Percentiles rank a stretch among this genome's conserved stretches.
These are phyloP conservation scores for Melieria omissa DNA, from an alignment of 2,888 invertebrate genomes.

Conservation along the genomic window DNA sequence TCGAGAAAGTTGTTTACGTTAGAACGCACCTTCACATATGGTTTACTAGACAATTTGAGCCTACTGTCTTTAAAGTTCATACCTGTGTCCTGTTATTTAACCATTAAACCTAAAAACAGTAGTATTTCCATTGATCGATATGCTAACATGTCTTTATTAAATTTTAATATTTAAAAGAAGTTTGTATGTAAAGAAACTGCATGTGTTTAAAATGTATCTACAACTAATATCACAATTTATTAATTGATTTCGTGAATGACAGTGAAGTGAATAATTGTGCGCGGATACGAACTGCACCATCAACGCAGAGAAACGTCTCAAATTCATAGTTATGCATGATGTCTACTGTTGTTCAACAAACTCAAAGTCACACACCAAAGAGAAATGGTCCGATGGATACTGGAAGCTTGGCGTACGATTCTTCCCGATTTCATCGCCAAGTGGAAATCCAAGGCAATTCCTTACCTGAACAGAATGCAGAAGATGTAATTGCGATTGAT, in stretches of 20 bases:
- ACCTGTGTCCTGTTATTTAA: too few species aligned
- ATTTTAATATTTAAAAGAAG: conserved; percentile 30
- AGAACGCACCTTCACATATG: too few species aligned
- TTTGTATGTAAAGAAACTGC: conserved; percentile 35
- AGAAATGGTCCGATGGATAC: conserved; percentile 84
- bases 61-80: too few species aligned
- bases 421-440: conserved; percentile 74
- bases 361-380: conserved; percentile 75
- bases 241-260: conserved; percentile 39
- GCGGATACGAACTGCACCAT: background rate
- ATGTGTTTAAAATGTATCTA: conserved; percentile 57
- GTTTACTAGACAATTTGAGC: too few species aligned
- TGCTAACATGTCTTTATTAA: conserved; percentile 27
- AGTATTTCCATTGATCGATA: too few species aligned
- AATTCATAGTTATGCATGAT: background rate
- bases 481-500: background rate
- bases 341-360: conserved; percentile 47
- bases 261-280: conserved; percentile 33
- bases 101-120: too few species aligned
- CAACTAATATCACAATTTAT: conserved; percentile 65
- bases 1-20: too few species aligned
- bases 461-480: conserved; percentile 54
- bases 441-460: conserved; percentile 70
- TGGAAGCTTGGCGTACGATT: conserved; percentile 74
- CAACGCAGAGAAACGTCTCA: conserved; percentile 6